A percentile compares a stretch with the other conserved stretches of the same genome.
These are phyloP conservation scores for Gonioctena quinquepunctata DNA, from an alignment of 1,140 invertebrate genomes.

Conservation along the genomic window DNA sequence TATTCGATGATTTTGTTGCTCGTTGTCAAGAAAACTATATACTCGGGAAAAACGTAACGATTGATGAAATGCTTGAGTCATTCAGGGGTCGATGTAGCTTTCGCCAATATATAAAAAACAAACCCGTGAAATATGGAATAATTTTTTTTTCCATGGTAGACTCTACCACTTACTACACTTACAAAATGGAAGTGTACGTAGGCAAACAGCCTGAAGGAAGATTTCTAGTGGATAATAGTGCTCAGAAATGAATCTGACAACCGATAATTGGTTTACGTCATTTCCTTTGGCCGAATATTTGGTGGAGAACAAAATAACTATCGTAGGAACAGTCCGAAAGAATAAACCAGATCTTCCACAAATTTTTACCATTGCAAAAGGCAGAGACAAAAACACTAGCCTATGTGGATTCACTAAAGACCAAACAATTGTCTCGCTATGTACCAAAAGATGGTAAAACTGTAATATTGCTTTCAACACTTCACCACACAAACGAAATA, in stretches of 20 bases:
- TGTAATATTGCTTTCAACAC: slow-evolving; percentile 36
- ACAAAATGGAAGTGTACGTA: slow-evolving; percentile 18
- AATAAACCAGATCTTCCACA: slow-evolving; percentile 51
- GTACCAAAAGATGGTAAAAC: slow-evolving; percentile 44
- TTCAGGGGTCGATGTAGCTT: slow-evolving; percentile 19
- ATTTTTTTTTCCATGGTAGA: slow-evolving; percentile 14
- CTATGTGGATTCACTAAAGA: slow-evolving; percentile 37
- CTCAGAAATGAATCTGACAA: not conserved
- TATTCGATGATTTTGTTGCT: slow-evolving; percentile 15
- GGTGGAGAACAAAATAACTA: slow-evolving; percentile 42
- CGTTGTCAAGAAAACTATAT: slow-evolving; percentile 3
- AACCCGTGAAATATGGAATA: slow-evolving; percentile 19
- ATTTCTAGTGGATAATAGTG: not conserved
- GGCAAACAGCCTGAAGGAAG: slow-evolving; percentile 1
- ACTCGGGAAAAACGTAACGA: slow-evolving; percentile 1
- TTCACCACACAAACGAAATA: slow-evolving; percentile 33
- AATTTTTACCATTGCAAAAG: too few species aligned
- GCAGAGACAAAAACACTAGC: too few species aligned
- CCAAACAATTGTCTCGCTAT: slow-evolving; percentile 40
- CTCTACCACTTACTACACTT: not conserved
- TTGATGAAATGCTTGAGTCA: slow-evolving; percentile 17
- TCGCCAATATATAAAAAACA: slow-evolving; percentile 16
- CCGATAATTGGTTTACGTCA: slow-evolving; percentile 19
- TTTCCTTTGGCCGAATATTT: slow-evolving; percentile 44
- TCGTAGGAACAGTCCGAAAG: slow-evolving; percentile 47